Evolutionary conservation across 2,113 vertebrate species (phyloP).

Genomic region (Equus quagga): DNA sequence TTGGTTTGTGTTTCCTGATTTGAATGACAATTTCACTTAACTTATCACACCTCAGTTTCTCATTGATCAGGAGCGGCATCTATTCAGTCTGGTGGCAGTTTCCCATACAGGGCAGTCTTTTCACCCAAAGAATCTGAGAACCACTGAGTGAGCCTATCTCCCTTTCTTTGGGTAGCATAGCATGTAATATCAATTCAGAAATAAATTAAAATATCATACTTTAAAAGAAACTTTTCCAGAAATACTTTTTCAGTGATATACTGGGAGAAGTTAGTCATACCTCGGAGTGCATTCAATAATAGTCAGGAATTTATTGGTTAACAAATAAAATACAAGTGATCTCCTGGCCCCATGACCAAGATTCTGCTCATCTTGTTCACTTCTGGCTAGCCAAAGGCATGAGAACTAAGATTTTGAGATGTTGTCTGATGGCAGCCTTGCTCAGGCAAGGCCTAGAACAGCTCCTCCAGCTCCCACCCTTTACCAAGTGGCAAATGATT

Average conservation of each 20-base stretch:
- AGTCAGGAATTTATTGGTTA: constrained; percentile 40
- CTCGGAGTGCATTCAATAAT: neutral
- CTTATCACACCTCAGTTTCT: neutral
- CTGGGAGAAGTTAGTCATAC: neutral
- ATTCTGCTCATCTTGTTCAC: neutral
- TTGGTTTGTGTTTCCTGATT: neutral
- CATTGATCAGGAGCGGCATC: neutral
- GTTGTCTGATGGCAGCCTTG: neutral
- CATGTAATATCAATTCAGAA: neutral
- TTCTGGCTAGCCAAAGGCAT: neutral
- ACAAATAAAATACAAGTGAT: constrained; percentile 29
- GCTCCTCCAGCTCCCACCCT: neutral
- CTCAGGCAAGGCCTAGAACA: fast-evolving
- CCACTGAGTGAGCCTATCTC: neutral
- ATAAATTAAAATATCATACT: neutral
- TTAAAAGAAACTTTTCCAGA: neutral
- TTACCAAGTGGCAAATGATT: neutral
- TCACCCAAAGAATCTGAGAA: neutral
- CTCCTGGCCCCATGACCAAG: neutral
- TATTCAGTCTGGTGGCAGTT: neutral
- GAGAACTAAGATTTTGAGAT: constrained; percentile 6
- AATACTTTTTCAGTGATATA: neutral
- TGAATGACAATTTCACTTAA: neutral
- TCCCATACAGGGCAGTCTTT: neutral
- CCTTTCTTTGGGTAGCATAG: neutral